phyloP scores from a whole-genome alignment of 2,888 invertebrate species.

The Cephus pulcher region DNA sequence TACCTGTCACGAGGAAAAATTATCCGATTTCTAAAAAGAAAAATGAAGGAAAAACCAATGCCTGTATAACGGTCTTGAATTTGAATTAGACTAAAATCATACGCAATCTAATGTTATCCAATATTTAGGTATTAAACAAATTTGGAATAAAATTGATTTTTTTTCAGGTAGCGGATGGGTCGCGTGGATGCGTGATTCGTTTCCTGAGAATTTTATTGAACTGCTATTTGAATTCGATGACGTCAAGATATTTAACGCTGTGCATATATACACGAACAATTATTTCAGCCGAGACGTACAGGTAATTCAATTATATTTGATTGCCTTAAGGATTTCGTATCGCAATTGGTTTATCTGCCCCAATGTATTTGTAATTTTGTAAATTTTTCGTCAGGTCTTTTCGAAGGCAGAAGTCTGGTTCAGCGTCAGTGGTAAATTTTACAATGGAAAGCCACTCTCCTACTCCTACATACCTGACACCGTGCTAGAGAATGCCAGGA shows the following conservation, averaged over 20 bases:
- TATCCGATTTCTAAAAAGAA: neutral
- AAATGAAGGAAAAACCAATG: neutral
- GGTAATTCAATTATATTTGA: constrained; percentile 62
- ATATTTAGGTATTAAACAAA: neutral
- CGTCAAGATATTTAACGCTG: constrained; percentile 75
- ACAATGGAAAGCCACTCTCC: constrained; percentile 69
- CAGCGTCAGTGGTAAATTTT: constrained; percentile 72
- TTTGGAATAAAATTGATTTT: neutral
- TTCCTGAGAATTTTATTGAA: constrained; percentile 71
- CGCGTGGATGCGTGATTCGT: constrained; percentile 76
- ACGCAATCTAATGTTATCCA: neutral
- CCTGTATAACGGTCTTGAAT: neutral
- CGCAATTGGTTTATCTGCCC: neutral
- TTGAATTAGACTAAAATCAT: neutral
- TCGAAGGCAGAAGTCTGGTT: constrained; percentile 75
- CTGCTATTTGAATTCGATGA: constrained; percentile 79
- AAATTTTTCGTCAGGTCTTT: constrained; percentile 69
- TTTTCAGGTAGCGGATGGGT: constrained; percentile 78
- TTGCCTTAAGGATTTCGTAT: neutral
- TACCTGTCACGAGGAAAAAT: neutral
- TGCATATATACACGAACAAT: constrained; percentile 79
- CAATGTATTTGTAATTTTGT: neutral
- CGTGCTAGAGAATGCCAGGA: constrained; percentile 74
- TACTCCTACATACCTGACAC: constrained; percentile 73
- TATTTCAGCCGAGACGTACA: constrained; percentile 77